Percentiles rank a stretch among this genome's conserved stretches.
These are phyloP conservation scores for Callospermophilus lateralis DNA, from an alignment of 2,113 vertebrate genomes.

Conservation along the genomic window DNA sequence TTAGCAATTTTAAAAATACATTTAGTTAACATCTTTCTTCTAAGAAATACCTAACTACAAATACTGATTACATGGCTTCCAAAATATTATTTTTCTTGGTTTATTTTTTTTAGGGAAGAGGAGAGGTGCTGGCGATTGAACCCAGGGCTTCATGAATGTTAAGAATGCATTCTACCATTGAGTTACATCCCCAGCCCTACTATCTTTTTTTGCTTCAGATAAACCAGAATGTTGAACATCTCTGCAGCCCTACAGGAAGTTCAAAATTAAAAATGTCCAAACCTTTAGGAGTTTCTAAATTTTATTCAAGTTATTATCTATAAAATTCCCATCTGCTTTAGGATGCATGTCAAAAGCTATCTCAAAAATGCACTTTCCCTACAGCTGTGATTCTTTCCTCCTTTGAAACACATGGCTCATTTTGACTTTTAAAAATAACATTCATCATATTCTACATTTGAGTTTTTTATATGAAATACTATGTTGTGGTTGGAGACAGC, in stretches of 20 bases:
- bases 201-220: not conserved
- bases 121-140: not conserved
- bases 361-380: not conserved
- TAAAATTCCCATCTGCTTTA: conserved; percentile 11
- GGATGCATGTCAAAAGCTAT: not conserved
- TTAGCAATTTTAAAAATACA: conserved; percentile 33
- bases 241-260: not conserved
- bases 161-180: not conserved
- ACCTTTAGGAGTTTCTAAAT: conserved; percentile 11
- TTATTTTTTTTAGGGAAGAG: not conserved
- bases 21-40: not conserved
- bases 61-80: not conserved
- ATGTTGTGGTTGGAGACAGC: not conserved
- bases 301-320: not conserved
- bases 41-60: not conserved
- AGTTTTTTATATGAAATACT: not conserved
- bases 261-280: not conserved
- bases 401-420: not conserved
- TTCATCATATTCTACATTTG: not conserved
- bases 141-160: not conserved
- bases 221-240: not conserved
- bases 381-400: not conserved
- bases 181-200: not conserved
- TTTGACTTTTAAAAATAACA: conserved; percentile 21
- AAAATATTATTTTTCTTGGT: not conserved